Percentiles rank a stretch among this genome's conserved stretches.
These are phyloP conservation scores for Oscheius sp. DNA, from an alignment of 2,888 invertebrate genomes.

Conservation along the genomic window DNA sequence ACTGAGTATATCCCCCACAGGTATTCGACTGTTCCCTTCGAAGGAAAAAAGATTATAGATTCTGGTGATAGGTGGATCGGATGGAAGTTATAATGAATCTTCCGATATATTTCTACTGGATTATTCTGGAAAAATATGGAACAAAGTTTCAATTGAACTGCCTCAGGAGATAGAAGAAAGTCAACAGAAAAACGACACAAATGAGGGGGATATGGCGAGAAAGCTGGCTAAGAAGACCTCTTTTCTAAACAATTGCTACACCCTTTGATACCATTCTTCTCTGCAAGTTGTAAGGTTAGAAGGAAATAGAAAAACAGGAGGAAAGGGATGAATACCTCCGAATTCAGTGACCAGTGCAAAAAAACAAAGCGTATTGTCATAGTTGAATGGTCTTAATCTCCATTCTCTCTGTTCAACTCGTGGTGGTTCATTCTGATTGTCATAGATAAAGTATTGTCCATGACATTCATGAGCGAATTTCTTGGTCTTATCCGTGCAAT, in stretches of 20 bases:
- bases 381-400: constrained; percentile 93
- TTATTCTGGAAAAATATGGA: too few species aligned
- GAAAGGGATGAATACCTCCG: constrained; percentile 70
- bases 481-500: constrained; percentile 97
- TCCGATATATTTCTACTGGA: too few species aligned
- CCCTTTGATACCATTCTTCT: constrained; percentile 1
- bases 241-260: not conserved
- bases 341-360: constrained; percentile 94
- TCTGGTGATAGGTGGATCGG: too few species aligned
- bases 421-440: constrained; percentile 79
- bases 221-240: not conserved
- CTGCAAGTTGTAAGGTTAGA: not conserved
- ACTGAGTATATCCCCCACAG: too few species aligned
- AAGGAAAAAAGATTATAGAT: too few species aligned
- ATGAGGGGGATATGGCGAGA: not conserved
- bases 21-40: too few species aligned
- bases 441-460: constrained; percentile 93
- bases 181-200: not conserved
- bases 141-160: too few species aligned
- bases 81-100: too few species aligned
- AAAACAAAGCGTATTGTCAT: constrained; percentile 95
- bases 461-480: constrained; percentile 91
- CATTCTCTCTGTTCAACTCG: constrained; percentile 84
- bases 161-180: too few species aligned
- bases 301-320: not conserved